Evolutionary conservation across 2,888 invertebrate species (phyloP), one percentile per base, ranked within the genome.

Genomic region (Synergus japonicus): DNA sequence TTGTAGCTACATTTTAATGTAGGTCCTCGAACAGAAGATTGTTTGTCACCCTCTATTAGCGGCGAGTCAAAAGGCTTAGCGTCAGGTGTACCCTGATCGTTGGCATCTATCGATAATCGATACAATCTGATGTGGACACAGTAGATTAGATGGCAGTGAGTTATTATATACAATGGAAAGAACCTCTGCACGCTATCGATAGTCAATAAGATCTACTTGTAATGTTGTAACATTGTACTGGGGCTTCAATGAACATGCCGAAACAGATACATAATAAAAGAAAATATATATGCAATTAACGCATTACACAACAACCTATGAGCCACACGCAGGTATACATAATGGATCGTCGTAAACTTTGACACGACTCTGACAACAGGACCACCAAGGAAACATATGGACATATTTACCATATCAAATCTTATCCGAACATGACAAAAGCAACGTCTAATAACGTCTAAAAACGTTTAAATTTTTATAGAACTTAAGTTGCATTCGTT

Each of bases 311-410:
- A 54, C 54, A 54, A n/a, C 9, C 2, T 54, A 54, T 9, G 54
- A 84, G 79, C 81, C 85, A 86, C 86, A 87, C 86, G 85, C 85
- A 82, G 85, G 83, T 84, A 83, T 85, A 87, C 87, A 87, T 86
- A 87, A 87, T 87, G 85, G 88, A 89, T 88, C 87, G 84, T 80
- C 87, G 84, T 80, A 82, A 89, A 87, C 88, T 87, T 84, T 87
- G 86, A 88, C 83, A 84, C 83, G 87, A 86, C 84, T 85, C 79
- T 82, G 83, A 78, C 79, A 76, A 81, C 78, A 65, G 86, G 89
- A 88, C 88, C 88, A 88, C 88, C 88, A 86, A 86, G 85, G 87
- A 85, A 82, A 83, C 76, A 81, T 80, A 79, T 81, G 37, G 81
- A 78, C 77, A 60, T 67, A 37, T 18, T 43, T 8, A 15, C n/a